Base-by-base conservation (phyloP, 2,113 vertebrate genomes). In the Mobula hypostoma region DNA sequence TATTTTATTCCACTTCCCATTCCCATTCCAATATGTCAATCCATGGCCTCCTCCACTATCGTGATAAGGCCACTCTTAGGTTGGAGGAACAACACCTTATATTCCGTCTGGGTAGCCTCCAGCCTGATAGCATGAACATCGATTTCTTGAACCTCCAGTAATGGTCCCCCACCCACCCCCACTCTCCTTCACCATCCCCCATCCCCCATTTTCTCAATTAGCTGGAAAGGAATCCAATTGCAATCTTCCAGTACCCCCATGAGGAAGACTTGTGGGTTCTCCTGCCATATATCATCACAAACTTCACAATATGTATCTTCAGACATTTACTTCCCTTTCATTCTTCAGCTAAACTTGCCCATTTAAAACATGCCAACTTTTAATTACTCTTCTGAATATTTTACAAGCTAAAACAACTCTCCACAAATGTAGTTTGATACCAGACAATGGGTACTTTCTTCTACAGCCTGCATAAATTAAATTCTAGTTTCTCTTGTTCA, bases 341-440 rank as follows among this genome's bases (percentile, higher is more conserved):
- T 87, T 92, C 88, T 40, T 29, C 36, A 74, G 21, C 8, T 24
- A 74, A 76, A 48, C 21, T 12, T 29, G n/a, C n/a, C 68, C 36
- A 36, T 72, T 72, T 36, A 17, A 48, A 92, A 12, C 66, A 70
- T 24, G 68, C 32, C 66, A 40, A 40, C 12, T 8, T 72, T 93
- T 72, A 74, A 93, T 74, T 29, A 48, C 70, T 76, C 68, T 76
- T 48, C 70, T 74, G 91, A 76, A 76, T 56, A 76, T 93, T 93
- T 93, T 93, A 93, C 68, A 93, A 93, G 91, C 70, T 56, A 74
- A 48, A 93, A 93, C 91, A 76, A 56, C 91, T 93, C 91, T 40
- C 40, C 27, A 74, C 61, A 93, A 48, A 93, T 76, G 9, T 74
- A 29, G 36, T 8, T 70, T 72, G 68, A 93, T 76, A 76, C 68